Evolutionary conservation across 2,797 vertebrate species (phyloP).

Genomic region (Peromyscus aztecus): DNA sequence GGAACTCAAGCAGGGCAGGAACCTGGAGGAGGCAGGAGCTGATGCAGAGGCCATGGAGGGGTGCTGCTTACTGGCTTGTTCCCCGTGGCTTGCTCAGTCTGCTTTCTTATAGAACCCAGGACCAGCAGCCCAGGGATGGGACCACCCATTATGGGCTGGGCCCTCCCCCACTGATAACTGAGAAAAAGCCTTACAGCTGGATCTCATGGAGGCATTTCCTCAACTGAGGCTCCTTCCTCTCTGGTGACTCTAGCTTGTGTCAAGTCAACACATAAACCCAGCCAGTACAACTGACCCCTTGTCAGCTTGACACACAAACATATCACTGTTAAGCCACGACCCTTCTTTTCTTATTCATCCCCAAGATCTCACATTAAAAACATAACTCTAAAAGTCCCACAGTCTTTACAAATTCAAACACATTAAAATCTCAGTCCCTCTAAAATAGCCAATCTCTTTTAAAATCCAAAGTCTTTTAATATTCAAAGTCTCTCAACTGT

Average conservation of each 20-base stretch:
- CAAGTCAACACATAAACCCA: too few species aligned
- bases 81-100: not conserved
- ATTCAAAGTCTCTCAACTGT: not conserved
- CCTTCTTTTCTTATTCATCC: not conserved
- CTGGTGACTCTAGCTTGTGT: not conserved
- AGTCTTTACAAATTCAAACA: not conserved
- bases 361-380: not conserved
- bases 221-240: not conserved
- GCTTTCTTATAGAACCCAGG: not conserved
- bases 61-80: not conserved
- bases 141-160: not conserved
- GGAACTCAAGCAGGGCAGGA: not conserved
- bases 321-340: not conserved
- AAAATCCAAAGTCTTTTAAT: not conserved
- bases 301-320: not conserved
- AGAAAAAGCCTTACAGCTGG: not conserved
- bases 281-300: too few species aligned
- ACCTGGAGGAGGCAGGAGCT: not conserved
- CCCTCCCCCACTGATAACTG: not conserved
- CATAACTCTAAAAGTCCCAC: not conserved
- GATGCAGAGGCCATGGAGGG: not conserved
- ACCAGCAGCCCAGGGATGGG: not conserved
- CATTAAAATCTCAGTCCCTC: not conserved
- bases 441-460: not conserved
- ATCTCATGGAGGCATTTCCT: not conserved